phyloP scores from a whole-genome alignment of 2,113 vertebrate genomes.

The Mastomys coucha region DNA sequence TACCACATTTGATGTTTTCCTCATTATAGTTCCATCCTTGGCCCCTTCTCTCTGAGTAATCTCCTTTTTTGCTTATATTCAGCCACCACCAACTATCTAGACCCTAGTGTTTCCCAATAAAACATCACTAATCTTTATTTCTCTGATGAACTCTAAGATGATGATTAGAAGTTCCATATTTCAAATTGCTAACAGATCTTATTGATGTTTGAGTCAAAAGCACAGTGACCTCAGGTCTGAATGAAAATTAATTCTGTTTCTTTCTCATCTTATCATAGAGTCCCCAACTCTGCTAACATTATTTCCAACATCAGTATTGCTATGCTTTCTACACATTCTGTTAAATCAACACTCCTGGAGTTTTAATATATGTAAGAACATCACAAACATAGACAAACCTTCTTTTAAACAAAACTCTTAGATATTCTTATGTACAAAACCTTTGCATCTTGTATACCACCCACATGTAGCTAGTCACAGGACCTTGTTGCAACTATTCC shows the following conservation, averaged over 20 bases:
- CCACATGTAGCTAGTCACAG: not conserved
- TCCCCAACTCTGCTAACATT: not conserved
- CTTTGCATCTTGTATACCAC: not conserved
- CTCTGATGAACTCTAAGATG: not conserved
- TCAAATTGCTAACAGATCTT: not conserved
- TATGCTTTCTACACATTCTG: not conserved
- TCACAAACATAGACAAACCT: not conserved
- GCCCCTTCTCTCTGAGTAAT: not conserved
- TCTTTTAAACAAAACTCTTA: not conserved
- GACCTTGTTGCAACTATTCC: slow-evolving; percentile 24
- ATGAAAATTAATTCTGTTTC: not conserved
- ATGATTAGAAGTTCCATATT: slow-evolving; percentile 1
- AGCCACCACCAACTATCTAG: not conserved
- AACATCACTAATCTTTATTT: not conserved
- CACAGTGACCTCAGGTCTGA: not conserved
- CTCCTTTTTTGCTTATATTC: slow-evolving; percentile 27
- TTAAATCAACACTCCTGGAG: slow-evolving; percentile 11
- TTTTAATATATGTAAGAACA: not conserved
- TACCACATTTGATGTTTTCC: too few species aligned
- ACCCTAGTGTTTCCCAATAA: not conserved
- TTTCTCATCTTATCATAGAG: not conserved
- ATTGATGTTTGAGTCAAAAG: not conserved
- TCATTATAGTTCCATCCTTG: not conserved
- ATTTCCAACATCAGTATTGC: not conserved
- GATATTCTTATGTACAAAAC: not conserved